Evolutionary conservation across 2,888 invertebrate species (phyloP), one percentile per base, ranked within the genome.

Genomic region (Pasiphila rectangulata): DNA sequence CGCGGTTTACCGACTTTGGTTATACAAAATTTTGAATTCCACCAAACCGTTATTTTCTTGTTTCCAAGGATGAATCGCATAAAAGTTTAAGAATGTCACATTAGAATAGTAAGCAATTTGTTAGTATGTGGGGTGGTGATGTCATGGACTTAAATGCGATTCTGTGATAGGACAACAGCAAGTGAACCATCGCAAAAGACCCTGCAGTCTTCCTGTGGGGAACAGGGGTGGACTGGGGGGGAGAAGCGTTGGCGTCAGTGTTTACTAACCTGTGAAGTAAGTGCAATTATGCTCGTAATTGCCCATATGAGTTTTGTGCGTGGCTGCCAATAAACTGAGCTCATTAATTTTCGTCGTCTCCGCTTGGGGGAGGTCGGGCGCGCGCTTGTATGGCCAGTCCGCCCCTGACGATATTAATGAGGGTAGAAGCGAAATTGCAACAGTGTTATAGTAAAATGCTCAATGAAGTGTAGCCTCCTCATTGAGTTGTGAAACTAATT

Each of bases 321-420:
- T 88, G 79, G 88, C 88, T 84, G 88, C 88, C 88, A 88, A 88
- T 88, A 88, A 85, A 88, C 88, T 86, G 88, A 88, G 81, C 84
- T 88, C 88, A 87, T 88, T 86, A 87, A 88, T 86, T 84, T 86
- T 88, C 86, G 88, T 88, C 86, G 87, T 81, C 80, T 87, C 88
- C 87, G 83, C 83, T 83, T 80, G 88, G 63, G 87, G 88, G 82
- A 88, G 87, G 76, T 78, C 86, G 81, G 87, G 88, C 76, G 86
- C 86, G 76, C 86, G 87, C 83, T 88, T 88, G 89, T 89, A 89
- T 84, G 89, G 88, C 89, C 89, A 89, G 88, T 89, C 89, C 86
- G 85, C 88, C 87, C 89, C 89, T 89, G 89, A 88, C 89, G 86
- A 89, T 89, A 86, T 87, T 86, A 87, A 88, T 86, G 88, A 88